Percentiles rank a stretch among this genome's conserved stretches.
These are phyloP conservation scores for Sterna hirundo DNA, from an alignment of 2,113 vertebrate species.

Conservation along the genomic window DNA sequence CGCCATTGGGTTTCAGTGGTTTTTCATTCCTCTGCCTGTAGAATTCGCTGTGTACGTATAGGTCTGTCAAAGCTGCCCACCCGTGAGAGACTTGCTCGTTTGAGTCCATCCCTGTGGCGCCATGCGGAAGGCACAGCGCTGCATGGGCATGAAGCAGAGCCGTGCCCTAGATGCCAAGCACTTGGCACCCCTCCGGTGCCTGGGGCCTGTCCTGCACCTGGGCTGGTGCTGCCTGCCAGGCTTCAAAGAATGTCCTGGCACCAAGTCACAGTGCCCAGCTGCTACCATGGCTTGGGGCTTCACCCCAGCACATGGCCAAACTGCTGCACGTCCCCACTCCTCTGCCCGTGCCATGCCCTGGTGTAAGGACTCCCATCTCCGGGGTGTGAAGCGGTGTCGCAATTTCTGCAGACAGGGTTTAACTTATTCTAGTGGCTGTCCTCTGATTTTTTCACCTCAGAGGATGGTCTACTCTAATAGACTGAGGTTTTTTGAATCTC, in stretches of 20 bases:
- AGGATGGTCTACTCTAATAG: background rate
- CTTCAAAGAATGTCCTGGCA: background rate
- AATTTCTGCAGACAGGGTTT: background rate
- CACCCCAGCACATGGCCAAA: background rate
- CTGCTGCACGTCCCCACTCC: accelerated
- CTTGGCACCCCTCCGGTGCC: background rate
- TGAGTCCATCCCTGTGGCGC: background rate
- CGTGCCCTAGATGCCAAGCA: accelerated
- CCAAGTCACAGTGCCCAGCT: accelerated
- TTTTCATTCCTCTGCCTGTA: background rate
- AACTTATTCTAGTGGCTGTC: background rate
- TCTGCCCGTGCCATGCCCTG: background rate
- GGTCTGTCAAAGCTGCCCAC: background rate
- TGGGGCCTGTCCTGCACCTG: background rate
- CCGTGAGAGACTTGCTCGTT: background rate
- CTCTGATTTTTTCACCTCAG: background rate
- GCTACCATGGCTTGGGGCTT: background rate
- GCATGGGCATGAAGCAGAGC: accelerated
- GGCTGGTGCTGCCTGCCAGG: background rate
- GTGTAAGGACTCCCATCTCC: background rate
- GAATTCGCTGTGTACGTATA: background rate
- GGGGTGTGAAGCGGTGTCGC: background rate
- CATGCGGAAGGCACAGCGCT: accelerated
- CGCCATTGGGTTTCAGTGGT: background rate
- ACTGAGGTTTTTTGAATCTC: background rate